Evolutionary conservation across 1,140 invertebrate species (phyloP).

Genomic region (Elysia chlorotica): DNA sequence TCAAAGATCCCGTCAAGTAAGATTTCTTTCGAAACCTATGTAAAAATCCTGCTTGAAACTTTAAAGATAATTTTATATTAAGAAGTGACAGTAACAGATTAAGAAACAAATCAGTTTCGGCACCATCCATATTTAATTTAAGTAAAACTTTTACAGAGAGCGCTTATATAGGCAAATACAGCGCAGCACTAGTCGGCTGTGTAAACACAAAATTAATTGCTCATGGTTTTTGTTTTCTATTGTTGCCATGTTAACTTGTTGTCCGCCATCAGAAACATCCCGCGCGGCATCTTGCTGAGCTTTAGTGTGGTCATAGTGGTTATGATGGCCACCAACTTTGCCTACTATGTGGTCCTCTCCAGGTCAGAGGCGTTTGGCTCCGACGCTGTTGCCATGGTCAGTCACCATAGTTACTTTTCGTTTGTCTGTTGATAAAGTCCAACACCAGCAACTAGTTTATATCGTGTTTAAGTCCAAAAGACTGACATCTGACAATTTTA

Average conservation of each 20-base stretch:
- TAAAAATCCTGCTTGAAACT: background rate
- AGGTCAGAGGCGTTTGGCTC: background rate
- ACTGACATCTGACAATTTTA: no score
- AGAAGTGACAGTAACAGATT: no score
- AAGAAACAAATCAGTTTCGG: no score
- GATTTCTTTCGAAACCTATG: background rate
- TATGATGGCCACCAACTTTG: background rate
- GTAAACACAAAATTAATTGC: background rate
- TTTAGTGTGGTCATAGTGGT: background rate
- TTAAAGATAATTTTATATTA: background rate
- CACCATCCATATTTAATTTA: no score
- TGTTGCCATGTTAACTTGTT: no score
- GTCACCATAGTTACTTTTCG: background rate
- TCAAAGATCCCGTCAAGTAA: background rate
- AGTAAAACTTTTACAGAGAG: no score
- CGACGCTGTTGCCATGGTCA: constrained; percentile 1
- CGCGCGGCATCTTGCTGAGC: background rate
- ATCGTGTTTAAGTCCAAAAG: background rate
- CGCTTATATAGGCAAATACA: background rate
- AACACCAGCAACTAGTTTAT: background rate
- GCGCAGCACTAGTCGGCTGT: no score
- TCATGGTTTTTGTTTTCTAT: background rate
- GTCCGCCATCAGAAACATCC: background rate
- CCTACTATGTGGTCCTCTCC: background rate
- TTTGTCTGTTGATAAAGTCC: background rate